These are phyloP conservation scores for Phrynocephalus vlangalii DNA, from an alignment of 2,797 vertebrate species.

Conservation along the genomic window DNA sequence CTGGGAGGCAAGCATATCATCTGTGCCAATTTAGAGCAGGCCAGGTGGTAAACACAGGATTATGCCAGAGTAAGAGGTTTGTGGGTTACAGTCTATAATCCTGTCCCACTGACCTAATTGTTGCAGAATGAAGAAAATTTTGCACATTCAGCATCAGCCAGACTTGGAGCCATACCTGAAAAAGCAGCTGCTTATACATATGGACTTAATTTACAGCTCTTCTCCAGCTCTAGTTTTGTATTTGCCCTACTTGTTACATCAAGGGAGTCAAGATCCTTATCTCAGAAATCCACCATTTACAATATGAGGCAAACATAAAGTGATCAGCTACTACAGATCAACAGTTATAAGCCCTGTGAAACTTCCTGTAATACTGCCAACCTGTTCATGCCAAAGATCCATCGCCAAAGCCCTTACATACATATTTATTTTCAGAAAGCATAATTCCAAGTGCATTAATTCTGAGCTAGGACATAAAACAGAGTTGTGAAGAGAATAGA, in stretches of 20 bases:
- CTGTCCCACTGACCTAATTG: background rate
- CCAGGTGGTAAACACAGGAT: conserved; percentile 33
- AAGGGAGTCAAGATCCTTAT: conserved; percentile 58
- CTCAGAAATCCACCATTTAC: conserved; percentile 62
- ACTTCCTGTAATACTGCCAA: conserved; percentile 43
- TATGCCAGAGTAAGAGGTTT: conserved; percentile 31
- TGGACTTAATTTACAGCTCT: conserved; percentile 63
- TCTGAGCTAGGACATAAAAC: conserved; percentile 54
- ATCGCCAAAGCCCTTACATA: conserved; percentile 58
- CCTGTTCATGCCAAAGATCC: conserved; percentile 61
- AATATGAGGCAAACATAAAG: conserved; percentile 59
- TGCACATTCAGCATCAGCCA: conserved; percentile 26
- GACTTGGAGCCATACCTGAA: conserved; percentile 32
- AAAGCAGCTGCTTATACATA: conserved; percentile 49
- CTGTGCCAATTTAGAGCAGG: conserved; percentile 24
- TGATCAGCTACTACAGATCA: conserved; percentile 35
- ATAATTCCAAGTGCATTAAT: conserved; percentile 55
- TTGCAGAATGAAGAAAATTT: conserved; percentile 23
- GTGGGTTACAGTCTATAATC: conserved; percentile 29
- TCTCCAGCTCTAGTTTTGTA: conserved; percentile 54
- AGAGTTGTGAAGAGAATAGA: conserved; percentile 39
- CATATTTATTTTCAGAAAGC: conserved; percentile 43
- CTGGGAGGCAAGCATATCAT: conserved; percentile 11
- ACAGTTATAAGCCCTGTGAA: conserved; percentile 47
- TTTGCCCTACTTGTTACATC: conserved; percentile 52